phyloP scores from a whole-genome alignment of 2,113 vertebrate genomes.

The Amphilophus citrinellus region DNA sequence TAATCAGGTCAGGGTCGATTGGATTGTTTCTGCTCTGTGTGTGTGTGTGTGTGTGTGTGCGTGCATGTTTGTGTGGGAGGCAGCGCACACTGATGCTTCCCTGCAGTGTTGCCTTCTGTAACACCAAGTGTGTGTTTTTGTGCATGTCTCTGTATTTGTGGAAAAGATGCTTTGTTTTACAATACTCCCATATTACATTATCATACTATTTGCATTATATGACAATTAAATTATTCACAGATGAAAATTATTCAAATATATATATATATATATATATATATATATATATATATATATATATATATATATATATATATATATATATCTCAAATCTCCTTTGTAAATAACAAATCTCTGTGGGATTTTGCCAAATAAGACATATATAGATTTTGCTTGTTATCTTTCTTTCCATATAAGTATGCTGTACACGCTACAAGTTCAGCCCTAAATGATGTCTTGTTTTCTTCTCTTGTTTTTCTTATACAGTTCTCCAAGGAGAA shows the following conservation, averaged over 20 bases:
- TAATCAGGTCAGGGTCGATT: conserved; percentile 71
- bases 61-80: conserved; percentile 4
- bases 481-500: conserved; percentile 98
- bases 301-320: background rate
- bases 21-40: conserved; percentile 26
- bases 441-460: background rate
- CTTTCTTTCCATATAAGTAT: background rate
- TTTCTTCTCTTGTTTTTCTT: conserved; percentile 43
- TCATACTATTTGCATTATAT: background rate
- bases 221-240: background rate
- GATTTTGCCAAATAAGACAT: conserved; percentile 17
- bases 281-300: too few species aligned
- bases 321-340: background rate
- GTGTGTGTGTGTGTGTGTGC: background rate
- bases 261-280: too few species aligned
- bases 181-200: background rate
- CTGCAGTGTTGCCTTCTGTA: conserved; percentile 65
- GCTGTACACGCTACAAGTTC: background rate
- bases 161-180: conserved; percentile 3
- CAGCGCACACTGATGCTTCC: conserved; percentile 33
- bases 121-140: conserved; percentile 52
- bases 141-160: background rate
- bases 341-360: conserved; percentile 6
- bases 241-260: too few species aligned
- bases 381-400: background rate